Conservation (phyloP, 2,113 vertebrate species). For the Coptodon bakossiorum region DNA sequence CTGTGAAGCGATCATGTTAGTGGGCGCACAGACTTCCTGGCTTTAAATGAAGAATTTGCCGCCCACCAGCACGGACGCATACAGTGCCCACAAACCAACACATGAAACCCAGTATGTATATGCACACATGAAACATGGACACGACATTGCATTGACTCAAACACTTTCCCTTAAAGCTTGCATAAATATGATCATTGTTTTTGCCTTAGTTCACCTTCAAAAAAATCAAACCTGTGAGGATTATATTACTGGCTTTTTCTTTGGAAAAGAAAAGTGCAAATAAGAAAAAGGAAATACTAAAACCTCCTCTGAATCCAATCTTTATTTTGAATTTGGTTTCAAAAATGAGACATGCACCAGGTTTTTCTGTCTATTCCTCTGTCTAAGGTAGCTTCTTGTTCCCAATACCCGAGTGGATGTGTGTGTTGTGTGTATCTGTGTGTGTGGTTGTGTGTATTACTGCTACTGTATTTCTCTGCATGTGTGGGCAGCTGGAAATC, state of each 20-base stretch:
- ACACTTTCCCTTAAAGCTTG: not conserved
- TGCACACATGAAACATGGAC: not conserved
- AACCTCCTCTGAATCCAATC: not conserved
- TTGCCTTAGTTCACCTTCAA: not conserved
- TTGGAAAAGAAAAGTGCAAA: not conserved
- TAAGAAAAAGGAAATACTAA: not conserved
- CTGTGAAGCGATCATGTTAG: constrained; percentile 21
- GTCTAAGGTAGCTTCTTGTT: not conserved
- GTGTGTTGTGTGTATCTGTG: not conserved
- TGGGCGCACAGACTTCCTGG: constrained; percentile 6
- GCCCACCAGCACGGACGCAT: constrained; percentile 14
- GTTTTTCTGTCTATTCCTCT: not conserved
- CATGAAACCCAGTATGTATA: not conserved
- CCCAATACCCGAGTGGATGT: not conserved
- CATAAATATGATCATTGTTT: not conserved
- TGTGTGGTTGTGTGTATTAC: not conserved
- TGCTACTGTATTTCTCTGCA: constrained; percentile 3
- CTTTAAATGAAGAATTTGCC: constrained; percentile 16
- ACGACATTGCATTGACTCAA: not conserved
- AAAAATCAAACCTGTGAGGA: not conserved
- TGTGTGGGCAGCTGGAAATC: constrained; percentile 43
- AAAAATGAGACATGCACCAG: not conserved
- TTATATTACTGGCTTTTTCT: not conserved
- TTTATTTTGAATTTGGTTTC: not conserved
- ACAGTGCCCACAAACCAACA: not conserved